Conservation (phyloP, 2,888 invertebrate species). For the Salticus scenicus region DNA sequence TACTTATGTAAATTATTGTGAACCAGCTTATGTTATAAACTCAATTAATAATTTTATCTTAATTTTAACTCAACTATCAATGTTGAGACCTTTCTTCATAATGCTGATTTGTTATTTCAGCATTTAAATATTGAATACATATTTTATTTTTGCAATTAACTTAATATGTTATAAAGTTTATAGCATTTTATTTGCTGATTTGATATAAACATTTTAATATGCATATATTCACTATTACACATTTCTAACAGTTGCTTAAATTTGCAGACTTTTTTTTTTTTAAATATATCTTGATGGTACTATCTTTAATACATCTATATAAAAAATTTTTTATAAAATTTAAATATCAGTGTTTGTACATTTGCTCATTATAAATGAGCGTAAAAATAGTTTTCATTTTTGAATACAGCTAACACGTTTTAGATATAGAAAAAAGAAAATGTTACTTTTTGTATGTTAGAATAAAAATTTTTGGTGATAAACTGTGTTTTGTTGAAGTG, state of each 20-base stretch:
- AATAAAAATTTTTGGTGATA: neutral
- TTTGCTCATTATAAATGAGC: neutral
- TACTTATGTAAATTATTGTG: neutral
- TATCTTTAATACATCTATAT: too few species aligned
- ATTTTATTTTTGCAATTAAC: neutral
- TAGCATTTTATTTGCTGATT: too few species aligned
- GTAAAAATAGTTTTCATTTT: neutral
- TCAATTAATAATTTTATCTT: too few species aligned
- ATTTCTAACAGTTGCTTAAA: too few species aligned
- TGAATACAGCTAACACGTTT: neutral
- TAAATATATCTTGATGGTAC: too few species aligned
- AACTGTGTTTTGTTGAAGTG: neutral
- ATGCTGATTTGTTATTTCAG: too few species aligned
- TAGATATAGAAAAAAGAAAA: neutral
- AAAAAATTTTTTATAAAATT: neutral
- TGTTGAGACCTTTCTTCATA: too few species aligned
- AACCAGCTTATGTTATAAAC: too few species aligned
- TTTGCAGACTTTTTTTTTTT: too few species aligned
- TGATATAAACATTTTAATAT: neutral
- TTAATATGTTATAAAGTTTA: too few species aligned
- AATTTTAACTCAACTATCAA: too few species aligned
- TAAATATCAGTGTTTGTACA: neutral
- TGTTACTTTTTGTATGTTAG: constrained; percentile 8
- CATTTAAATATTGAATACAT: neutral
- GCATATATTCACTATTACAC: neutral